phyloP scores from a whole-genome alignment of 2,888 invertebrate species.

The Chaetogeoica ovagalla region DNA sequence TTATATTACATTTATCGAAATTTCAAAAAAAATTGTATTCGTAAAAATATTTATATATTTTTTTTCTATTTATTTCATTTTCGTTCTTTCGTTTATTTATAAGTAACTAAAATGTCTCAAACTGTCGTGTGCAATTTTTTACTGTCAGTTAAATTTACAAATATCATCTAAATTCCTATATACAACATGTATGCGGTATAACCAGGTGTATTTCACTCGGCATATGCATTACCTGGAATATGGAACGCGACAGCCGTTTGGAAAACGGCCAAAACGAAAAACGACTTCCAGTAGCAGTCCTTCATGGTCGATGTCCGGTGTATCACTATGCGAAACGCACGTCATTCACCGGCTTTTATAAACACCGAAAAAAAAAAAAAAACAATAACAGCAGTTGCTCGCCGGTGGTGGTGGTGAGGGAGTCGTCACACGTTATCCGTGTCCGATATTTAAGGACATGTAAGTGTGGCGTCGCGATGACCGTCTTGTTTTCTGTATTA shows the following conservation, averaged over 20 bases:
- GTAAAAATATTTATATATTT: no score
- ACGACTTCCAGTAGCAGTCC: not conserved
- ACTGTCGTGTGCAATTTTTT: no score
- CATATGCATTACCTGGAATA: slow-evolving; percentile 21
- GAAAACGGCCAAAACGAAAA: not conserved
- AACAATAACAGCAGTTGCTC: not conserved
- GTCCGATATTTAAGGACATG: not conserved
- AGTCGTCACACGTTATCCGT: not conserved
- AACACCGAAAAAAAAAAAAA: no score
- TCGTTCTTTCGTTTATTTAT: no score
- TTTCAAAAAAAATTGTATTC: no score
- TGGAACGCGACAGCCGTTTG: slow-evolving; percentile 21
- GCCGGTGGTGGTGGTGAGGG: not conserved
- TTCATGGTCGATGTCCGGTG: slow-evolving; percentile 24
- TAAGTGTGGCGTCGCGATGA: not conserved
- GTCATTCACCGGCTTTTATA: not conserved
- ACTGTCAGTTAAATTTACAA: no score
- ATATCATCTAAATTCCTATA: not conserved
- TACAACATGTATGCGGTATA: no score
- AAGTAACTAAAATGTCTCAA: no score
- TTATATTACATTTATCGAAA: no score
- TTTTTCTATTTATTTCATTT: no score
- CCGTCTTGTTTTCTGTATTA: not conserved
- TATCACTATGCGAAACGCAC: slow-evolving; percentile 8
- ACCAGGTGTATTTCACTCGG: no score